Base-by-base conservation (phyloP, 1,140 invertebrate genomes). In the Rhizoglyphus robini region DNA sequence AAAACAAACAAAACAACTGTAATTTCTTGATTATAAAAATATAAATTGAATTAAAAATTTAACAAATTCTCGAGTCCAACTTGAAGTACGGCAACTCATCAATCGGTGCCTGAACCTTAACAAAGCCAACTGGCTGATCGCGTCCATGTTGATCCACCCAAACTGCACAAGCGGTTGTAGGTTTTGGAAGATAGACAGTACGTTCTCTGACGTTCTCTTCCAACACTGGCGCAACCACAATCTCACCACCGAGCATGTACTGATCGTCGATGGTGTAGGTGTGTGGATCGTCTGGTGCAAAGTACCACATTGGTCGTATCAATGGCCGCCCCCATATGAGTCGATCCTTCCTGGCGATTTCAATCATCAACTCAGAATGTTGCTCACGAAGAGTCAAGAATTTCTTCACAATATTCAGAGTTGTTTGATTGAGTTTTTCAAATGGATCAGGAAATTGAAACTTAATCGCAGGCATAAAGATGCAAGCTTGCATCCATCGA, bases 401-500 rank as follows among this genome's bases (percentile, higher is more conserved):
- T 15, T 15, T 23, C 41, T 46, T 23, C 41, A 46, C 41, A 15
- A 23, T 23, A 15, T 23, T 46, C 41, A 23, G 41, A 23, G 15
- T 23, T 23, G 23, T 23, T 23, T 46, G 15, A 15, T 23, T 15
- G 41, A 23, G 41, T n/a, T n/a, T n/a, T n/a, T n/a, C n/a, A n/a
- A n/a, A n/a, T n/a, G n/a, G n/a, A n/a, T n/a, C n/a, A 46, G 41
- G 41, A 15, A 23, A 15, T 15, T 46, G 41, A 23, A 46, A 46
- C 15, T 15, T 23, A 68, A 27, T 74, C 64, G 67, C 75, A 0
- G 92, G 90, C 63, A 96, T 73, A 73, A 95, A 95, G 0, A 88
- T 87, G 23, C 88, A 86, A 65, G 91, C 76, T 72, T 96, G 88
- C 18, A 95, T 74, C 94, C 93, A 98, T 58, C 93, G 80, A 54